These are phyloP conservation scores for Picathartes gymnocephalus DNA, from an alignment of 2,113 vertebrate genomes.

Conservation along the genomic window DNA sequence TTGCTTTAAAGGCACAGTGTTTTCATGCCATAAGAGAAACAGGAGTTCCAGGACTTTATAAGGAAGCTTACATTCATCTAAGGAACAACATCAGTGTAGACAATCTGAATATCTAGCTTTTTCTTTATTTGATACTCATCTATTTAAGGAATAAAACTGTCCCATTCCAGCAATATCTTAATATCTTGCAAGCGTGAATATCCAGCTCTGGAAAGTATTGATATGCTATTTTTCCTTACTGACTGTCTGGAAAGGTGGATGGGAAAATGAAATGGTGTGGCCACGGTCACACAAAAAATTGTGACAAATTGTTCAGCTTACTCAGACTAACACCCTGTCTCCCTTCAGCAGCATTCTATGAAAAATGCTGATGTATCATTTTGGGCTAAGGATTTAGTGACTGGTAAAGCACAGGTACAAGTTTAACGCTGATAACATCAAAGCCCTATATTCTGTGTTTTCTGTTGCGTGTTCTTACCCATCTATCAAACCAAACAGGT, in stretches of 20 bases:
- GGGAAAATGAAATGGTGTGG: not conserved
- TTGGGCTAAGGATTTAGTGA: not conserved
- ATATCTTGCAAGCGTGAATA: not conserved
- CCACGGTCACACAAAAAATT: not conserved
- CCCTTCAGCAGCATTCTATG: not conserved
- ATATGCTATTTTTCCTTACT: not conserved
- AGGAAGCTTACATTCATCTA: not conserved
- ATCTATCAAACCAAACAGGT: not conserved
- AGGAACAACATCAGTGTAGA: not conserved
- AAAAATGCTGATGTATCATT: not conserved
- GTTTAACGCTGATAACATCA: not conserved
- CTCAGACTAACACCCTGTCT: not conserved
- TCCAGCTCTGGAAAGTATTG: not conserved
- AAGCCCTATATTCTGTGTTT: not conserved
- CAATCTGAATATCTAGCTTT: not conserved
- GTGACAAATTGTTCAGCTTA: not conserved
- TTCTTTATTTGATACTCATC: not conserved
- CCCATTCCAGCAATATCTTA: not conserved
- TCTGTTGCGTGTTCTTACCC: not conserved
- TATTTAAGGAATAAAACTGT: not conserved
- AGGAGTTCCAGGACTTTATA: not conserved
- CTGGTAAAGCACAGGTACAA: not conserved
- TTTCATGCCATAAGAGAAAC: not conserved
- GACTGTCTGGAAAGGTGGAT: not conserved
- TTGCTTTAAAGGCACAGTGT: not conserved